phyloP scores from a whole-genome alignment of 2,888 invertebrate species.

The Alentia gelatinosa region DNA sequence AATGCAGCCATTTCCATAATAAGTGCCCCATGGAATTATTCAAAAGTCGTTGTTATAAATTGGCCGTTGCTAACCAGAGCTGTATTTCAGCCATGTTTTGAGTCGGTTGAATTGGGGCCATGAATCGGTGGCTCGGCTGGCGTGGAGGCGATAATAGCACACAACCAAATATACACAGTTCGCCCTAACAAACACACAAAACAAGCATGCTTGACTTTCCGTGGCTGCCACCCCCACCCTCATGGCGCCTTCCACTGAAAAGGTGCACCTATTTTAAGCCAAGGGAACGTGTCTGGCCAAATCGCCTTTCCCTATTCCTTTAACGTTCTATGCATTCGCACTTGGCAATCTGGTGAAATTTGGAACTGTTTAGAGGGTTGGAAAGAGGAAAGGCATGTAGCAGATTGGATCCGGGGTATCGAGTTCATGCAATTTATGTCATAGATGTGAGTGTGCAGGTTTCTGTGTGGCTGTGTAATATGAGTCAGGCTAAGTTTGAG shows the following conservation, averaged over 20 bases:
- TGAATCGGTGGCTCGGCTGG: neutral
- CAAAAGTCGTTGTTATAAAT: neutral
- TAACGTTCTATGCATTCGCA: neutral
- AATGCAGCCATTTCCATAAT: too few species aligned
- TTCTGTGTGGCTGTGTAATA: neutral
- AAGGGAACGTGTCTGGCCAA: conserved; percentile 1
- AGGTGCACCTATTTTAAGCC: neutral
- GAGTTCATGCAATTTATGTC: neutral
- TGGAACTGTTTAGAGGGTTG: neutral
- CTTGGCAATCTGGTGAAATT: neutral
- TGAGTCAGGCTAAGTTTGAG: neutral
- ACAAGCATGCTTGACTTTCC: conserved; percentile 40
- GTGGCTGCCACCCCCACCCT: neutral
- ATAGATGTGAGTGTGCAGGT: neutral
- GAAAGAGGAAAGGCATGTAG: neutral
- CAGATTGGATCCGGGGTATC: neutral
- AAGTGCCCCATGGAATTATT: too few species aligned
- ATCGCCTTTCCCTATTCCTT: conserved; percentile 9
- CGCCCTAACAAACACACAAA: conserved; percentile 39
- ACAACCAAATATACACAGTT: conserved; percentile 43
- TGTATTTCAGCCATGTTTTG: neutral
- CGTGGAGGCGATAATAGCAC: conserved; percentile 1
- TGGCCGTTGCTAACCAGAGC: neutral
- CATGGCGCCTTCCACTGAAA: neutral
- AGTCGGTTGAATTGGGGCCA: neutral